These are phyloP conservation scores for Potamarius usumacintae DNA, from an alignment of 2,113 vertebrate genomes.

Conservation along the genomic window DNA sequence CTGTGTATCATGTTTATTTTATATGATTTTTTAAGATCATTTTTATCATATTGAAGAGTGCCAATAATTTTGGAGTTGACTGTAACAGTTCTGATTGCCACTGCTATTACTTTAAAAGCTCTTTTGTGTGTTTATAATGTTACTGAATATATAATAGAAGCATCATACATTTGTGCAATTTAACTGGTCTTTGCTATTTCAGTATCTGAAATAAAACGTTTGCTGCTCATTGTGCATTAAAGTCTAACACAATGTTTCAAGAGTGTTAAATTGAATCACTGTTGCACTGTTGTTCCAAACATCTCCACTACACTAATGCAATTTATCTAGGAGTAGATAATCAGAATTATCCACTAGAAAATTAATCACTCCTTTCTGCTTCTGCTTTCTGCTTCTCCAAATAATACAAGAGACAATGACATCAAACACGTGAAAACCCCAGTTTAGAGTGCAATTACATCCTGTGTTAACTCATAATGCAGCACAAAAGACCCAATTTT, in stretches of 20 bases:
- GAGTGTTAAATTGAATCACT: constrained; percentile 39
- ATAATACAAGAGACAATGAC: constrained; percentile 38
- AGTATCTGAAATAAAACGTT: neutral
- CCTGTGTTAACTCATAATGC: constrained; percentile 38
- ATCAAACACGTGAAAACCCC: constrained; percentile 25
- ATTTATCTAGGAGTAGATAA: constrained; percentile 29
- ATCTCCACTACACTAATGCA: constrained; percentile 34
- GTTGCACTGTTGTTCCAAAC: constrained; percentile 29
- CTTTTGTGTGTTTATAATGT: neutral
- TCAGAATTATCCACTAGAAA: constrained; percentile 52
- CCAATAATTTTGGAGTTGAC: no score
- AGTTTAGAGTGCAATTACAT: constrained; percentile 38
- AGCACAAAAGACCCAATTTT: constrained; percentile 30
- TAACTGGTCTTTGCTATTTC: neutral
- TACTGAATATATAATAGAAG: neutral
- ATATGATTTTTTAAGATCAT: neutral
- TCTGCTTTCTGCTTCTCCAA: constrained; percentile 36
- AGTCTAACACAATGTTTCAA: neutral
- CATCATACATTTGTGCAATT: neutral
- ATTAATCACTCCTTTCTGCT: constrained; percentile 39
- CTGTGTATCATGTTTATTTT: neutral
- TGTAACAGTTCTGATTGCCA: neutral
- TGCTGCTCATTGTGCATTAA: neutral
- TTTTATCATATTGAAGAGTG: neutral
- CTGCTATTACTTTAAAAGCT: neutral